These are phyloP conservation scores for Echeneis naucrates DNA, from an alignment of 2,797 vertebrate genomes.

Conservation along the genomic window DNA sequence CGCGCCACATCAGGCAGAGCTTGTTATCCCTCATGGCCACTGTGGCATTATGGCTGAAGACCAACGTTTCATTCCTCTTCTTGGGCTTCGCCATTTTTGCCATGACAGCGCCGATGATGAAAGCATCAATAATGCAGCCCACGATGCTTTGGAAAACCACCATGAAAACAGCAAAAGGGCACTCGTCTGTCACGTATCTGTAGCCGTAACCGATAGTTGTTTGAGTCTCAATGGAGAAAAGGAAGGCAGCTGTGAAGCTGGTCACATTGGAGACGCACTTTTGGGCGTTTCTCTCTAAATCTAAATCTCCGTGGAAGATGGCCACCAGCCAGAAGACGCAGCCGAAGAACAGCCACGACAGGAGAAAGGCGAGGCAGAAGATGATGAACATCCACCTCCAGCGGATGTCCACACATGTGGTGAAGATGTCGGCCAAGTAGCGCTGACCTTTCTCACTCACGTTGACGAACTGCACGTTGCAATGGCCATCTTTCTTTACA, in stretches of 20 bases:
- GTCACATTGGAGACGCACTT: constrained; percentile 94
- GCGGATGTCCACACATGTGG: constrained; percentile 96
- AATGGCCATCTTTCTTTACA: constrained; percentile 96
- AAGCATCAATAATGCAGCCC: constrained; percentile 98
- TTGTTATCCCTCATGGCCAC: constrained; percentile 96
- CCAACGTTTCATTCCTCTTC: constrained; percentile 95
- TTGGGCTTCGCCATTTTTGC: constrained; percentile 99
- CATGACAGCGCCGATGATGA: constrained; percentile 98
- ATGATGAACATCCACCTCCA: constrained; percentile 98
- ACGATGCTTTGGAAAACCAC: constrained; percentile 98
- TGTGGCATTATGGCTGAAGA: constrained; percentile 95
- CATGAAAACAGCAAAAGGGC: constrained; percentile 94
- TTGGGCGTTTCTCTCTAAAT: constrained; percentile 86
- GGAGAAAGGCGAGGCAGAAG: constrained; percentile 94
- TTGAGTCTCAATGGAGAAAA: constrained; percentile 99
- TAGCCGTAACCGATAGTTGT: constrained; percentile 98
- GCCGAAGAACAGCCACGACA: constrained; percentile 97
- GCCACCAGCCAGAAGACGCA: constrained; percentile 97
- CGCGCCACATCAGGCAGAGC: constrained; percentile 97
- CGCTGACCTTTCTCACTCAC: constrained; percentile 97
- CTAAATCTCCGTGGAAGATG: constrained; percentile 89
- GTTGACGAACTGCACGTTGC: constrained; percentile 97
- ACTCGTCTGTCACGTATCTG: constrained; percentile 95
- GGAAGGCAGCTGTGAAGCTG: constrained; percentile 97
- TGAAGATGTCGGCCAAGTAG: constrained; percentile 98